These are phyloP conservation scores for Antigone vipio DNA, from an alignment of 2,113 vertebrate genomes.

Conservation along the genomic window DNA sequence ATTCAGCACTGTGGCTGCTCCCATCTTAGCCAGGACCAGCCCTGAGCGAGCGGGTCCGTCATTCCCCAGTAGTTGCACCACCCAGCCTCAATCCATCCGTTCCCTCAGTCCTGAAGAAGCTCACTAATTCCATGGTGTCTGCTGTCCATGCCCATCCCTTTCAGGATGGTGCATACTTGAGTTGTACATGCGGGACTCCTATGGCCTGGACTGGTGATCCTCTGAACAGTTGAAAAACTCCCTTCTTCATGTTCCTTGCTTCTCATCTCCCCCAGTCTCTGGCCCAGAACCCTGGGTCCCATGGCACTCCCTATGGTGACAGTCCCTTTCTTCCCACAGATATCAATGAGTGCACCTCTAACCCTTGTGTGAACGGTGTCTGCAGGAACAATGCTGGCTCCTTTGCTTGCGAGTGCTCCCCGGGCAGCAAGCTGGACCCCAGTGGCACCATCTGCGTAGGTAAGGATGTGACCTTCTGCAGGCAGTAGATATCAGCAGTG, in stretches of 20 bases:
- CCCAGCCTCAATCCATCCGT: background rate
- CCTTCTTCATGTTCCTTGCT: background rate
- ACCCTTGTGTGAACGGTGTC: constrained; percentile 86
- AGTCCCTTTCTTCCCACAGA: constrained; percentile 66
- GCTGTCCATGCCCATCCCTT: background rate
- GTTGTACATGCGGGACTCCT: background rate
- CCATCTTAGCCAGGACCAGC: background rate
- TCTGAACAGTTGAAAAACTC: background rate
- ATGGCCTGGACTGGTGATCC: background rate
- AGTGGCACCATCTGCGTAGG: constrained; percentile 91
- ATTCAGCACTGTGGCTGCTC: background rate
- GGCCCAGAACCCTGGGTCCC: background rate
- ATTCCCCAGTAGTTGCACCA: background rate
- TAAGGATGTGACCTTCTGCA: constrained; percentile 60
- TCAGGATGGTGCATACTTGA: background rate
- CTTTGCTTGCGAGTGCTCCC: constrained; percentile 88
- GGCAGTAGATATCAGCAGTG: background rate
- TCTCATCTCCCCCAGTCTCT: background rate
- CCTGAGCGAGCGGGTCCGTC: background rate
- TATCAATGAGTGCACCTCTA: constrained; percentile 89
- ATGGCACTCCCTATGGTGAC: background rate
- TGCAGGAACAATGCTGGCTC: constrained; percentile 90
- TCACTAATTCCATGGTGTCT: background rate
- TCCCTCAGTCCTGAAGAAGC: background rate
- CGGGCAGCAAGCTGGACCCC: constrained; percentile 88